These are phyloP conservation scores for Polia nebulosa DNA, from an alignment of 2,888 invertebrate genomes.

Conservation along the genomic window DNA sequence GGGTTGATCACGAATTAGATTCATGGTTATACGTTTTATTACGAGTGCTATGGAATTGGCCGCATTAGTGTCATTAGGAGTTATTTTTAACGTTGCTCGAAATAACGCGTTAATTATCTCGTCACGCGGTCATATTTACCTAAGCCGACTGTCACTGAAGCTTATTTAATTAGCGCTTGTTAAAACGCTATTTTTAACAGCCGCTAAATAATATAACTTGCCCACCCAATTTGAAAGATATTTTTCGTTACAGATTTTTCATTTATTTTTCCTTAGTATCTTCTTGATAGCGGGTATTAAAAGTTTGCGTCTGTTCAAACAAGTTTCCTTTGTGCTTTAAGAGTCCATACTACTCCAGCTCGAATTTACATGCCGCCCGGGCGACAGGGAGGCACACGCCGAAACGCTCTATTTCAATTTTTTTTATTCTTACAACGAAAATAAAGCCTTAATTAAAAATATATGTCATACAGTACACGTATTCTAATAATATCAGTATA, in stretches of 20 bases:
- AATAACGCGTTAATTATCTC: slow-evolving; percentile 59
- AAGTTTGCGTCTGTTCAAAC: slow-evolving; percentile 6
- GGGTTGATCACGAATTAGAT: slow-evolving; percentile 44
- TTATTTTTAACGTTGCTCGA: slow-evolving; percentile 50
- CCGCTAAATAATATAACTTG: slow-evolving; percentile 32
- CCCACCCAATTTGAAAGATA: slow-evolving; percentile 6
- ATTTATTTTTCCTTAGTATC: slow-evolving; percentile 1
- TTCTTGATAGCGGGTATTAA: slow-evolving; percentile 11
- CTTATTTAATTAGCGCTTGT: slow-evolving; percentile 49
- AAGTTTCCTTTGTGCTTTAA: slow-evolving; percentile 23
- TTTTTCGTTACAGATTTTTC: not conserved
- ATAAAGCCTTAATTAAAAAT: too few relatives aligned
- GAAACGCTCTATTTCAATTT: too few relatives aligned
- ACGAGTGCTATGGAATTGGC: slow-evolving; percentile 39
- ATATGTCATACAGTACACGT: too few relatives aligned
- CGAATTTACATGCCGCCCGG: too few relatives aligned
- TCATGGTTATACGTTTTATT: slow-evolving; percentile 36
- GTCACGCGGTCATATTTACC: slow-evolving; percentile 52
- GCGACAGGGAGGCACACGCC: too few relatives aligned
- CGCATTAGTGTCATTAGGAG: slow-evolving; percentile 45
- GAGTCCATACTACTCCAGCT: too few relatives aligned
- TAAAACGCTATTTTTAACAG: slow-evolving; percentile 37
- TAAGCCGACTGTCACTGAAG: slow-evolving; percentile 34
- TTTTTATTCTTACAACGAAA: too few relatives aligned
- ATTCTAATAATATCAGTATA: too few relatives aligned